Base-by-base conservation (phyloP, 2,797 vertebrate species). In the Gorsachius magnificus region DNA sequence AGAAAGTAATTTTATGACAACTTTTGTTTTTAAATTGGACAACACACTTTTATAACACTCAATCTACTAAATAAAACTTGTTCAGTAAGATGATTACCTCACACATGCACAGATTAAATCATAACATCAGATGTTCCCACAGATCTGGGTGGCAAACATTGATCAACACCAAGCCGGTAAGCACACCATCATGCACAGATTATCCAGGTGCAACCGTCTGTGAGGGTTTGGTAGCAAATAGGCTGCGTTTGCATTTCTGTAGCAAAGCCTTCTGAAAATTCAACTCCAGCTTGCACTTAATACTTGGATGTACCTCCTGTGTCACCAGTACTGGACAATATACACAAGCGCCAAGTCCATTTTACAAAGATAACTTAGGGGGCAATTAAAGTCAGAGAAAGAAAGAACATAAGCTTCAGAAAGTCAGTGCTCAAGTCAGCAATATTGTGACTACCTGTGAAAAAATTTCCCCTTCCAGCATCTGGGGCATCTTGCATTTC, bases 81-180 rank as follows among this genome's bases (percentile, higher is more conserved):
- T 54, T 93, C 61, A 77, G 60, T 70, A 74, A 89, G 68, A 24
- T 31, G 45, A 36, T 89, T 95, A 74, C 89, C 45, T 97, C 87
- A 87, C 22, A 83, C 26, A 3, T 3, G 51, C 29, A 51, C 17
- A 91, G 91, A 93, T 91, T 80, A 87, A 87, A 95, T 91, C 87
- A 54, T 50, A 85, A 43, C 22, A 74, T 66, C 31, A 83, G 81
- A 85, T 81, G 71, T 94, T 96, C 90, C 90, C 92, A 97, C 71
- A 89, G 78, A 87, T 50, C 64, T 92, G 71, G 51, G 92, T 89
- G 64, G 82, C 45, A 89, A 95, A 70, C 22, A 64, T 2, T 83
- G 78, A 91, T 89, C 87, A 92, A 89, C 78, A 71, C 24, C 35
- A 61, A 77, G 48, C 41, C 35, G 35, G 45, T 60, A 60, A 76